These are phyloP conservation scores for Hydropsyche tenuis DNA, from an alignment of 1,140 invertebrate genomes.

Conservation along the genomic window DNA sequence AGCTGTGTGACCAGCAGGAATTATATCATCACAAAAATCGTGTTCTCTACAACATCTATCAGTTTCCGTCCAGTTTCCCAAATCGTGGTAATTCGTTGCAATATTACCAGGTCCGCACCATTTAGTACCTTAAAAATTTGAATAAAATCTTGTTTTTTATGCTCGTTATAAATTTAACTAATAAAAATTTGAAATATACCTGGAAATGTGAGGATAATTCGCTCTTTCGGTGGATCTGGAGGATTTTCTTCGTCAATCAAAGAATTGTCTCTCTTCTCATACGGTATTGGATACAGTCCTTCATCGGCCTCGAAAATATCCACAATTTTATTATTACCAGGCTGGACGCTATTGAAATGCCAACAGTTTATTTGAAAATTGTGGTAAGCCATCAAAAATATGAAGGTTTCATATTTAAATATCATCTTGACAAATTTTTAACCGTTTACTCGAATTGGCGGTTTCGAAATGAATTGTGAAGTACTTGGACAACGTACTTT, in stretches of 20 bases:
- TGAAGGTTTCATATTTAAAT: neutral
- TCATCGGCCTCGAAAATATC: conserved; percentile 35
- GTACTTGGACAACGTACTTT: neutral
- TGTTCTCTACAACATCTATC: conserved; percentile 82
- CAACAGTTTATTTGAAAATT: conserved; percentile 32
- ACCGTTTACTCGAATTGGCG: too few species aligned
- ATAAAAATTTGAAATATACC: conserved; percentile 39
- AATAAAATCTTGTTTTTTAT: neutral
- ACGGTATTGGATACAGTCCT: conserved; percentile 41
- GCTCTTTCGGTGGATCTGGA: conserved; percentile 42
- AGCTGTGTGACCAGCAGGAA: conserved; percentile 64
- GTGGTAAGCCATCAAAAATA: neutral
- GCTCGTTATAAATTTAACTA: conserved; percentile 4
- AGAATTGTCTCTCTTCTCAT: conserved; percentile 31
- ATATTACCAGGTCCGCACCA: conserved; percentile 79
- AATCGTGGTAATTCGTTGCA: conserved; percentile 70
- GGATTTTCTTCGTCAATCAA: conserved; percentile 42
- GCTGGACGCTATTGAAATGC: conserved; percentile 38
- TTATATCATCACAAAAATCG: conserved; percentile 73
- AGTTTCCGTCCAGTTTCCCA: conserved; percentile 70
- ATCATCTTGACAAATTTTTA: too few species aligned
- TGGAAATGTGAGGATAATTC: conserved; percentile 40
- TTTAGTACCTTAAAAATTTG: conserved; percentile 62
- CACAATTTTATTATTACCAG: conserved; percentile 28
- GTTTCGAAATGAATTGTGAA: neutral